These are phyloP conservation scores for Mionectes olivaceus DNA, from an alignment of 2,797 vertebrate genomes.

Conservation along the genomic window DNA sequence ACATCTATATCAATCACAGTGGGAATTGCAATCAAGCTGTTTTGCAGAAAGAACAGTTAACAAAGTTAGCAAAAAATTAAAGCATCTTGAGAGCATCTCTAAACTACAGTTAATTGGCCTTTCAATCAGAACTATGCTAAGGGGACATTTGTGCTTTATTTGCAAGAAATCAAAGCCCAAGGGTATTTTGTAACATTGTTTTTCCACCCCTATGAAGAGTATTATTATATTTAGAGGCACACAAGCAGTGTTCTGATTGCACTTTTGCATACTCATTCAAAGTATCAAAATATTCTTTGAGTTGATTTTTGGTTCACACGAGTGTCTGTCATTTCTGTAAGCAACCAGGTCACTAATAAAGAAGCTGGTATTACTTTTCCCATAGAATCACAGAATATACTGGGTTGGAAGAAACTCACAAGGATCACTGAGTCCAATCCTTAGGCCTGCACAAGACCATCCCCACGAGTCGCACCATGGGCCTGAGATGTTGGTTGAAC, in stretches of 20 bases:
- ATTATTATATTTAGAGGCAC: background rate
- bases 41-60: background rate
- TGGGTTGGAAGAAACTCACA: background rate
- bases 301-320: background rate
- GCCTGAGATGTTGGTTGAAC: no score
- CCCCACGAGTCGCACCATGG: background rate
- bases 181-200: background rate
- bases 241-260: background rate
- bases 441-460: background rate
- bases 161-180: background rate
- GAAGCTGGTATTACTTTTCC: background rate
- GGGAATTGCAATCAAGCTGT: background rate
- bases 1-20: background rate
- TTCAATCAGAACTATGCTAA: background rate
- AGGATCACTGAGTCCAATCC: accelerated
- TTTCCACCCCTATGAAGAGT: background rate
- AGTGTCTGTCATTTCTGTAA: background rate
- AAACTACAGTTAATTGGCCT: conserved; percentile 3
- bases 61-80: conserved; percentile 27
- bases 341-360: background rate
- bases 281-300: background rate
- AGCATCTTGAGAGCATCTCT: background rate
- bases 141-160: background rate
- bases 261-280: background rate
- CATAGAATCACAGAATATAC: background rate